Base-by-base conservation (phyloP, 2,113 vertebrate species). In the Chunga burmeisteri region DNA sequence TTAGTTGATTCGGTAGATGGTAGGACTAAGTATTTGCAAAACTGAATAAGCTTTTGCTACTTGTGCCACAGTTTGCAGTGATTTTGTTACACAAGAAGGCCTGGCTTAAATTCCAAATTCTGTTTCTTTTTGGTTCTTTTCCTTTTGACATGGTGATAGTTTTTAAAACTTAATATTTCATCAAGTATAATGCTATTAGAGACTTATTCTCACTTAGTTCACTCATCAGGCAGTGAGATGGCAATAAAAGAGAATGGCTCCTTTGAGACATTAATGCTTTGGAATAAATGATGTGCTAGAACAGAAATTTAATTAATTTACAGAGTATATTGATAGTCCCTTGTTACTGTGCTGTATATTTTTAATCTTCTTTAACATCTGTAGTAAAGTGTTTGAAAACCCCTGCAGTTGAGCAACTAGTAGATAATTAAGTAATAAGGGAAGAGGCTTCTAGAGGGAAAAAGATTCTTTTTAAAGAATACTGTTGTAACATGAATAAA, bases 231-330 rank as follows among this genome's bases (percentile, higher is more conserved):
- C 98, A 98, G 99, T 97, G 98, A 99, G 98, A 99, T 98, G 98
- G 99, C 99, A 99, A 99, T 99, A 99, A 99, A 99, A 98, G 98
- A 98, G 98, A 99, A 99, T 99, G 98, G 98, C 99, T 99, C 99
- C 99, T 98, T 98, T 95, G 99, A 99, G 99, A 99, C 99, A 97
- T 98, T 98, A 99, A 98, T 98, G 98, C 98, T 98, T 98, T 98
- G 98, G 99, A 99, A 99, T 99, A 99, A 99, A 99, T 99, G 99
- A 99, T 99, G 99, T 99, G 98, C 99, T 98, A 98, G 99, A 99
- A 99, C 99, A 99, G 99, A 99, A 99, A 99, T 99, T 99, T 99
- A 99, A 99, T 99, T 99, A 99, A 99, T 99, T 99, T 99, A 99
- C 99, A 98, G 99, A 98, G 99, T 99, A 98, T 99, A 99, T 99